Evolutionary conservation across 2,888 invertebrate genomes (phyloP).

Genomic region (Melinaea menophilus): DNA sequence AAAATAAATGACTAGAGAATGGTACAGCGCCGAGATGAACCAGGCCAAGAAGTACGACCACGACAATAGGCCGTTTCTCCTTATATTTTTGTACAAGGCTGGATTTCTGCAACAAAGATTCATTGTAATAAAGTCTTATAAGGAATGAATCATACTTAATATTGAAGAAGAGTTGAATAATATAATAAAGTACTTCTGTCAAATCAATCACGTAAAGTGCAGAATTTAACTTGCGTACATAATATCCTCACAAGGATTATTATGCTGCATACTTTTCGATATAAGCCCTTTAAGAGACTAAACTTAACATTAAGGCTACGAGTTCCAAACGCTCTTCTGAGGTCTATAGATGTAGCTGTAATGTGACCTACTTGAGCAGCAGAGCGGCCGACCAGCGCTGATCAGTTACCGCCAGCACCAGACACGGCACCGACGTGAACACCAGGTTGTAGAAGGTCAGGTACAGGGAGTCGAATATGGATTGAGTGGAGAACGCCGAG

Average conservation of each 20-base stretch:
- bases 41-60: slow-evolving; percentile 80
- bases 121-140: background rate
- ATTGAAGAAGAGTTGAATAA: background rate
- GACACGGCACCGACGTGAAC: slow-evolving; percentile 86
- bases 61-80: slow-evolving; percentile 80
- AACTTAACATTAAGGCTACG: too few relatives aligned
- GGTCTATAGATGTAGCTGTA: background rate
- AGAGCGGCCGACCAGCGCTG: slow-evolving; percentile 80
- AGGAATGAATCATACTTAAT: slow-evolving; percentile 16
- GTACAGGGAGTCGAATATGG: slow-evolving; percentile 85
- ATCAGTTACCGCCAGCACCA: slow-evolving; percentile 85
- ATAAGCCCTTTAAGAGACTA: too few relatives aligned
- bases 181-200: too few relatives aligned
- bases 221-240: too few relatives aligned
- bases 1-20: slow-evolving; percentile 80
- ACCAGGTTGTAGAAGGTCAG: slow-evolving; percentile 86
- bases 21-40: slow-evolving; percentile 80
- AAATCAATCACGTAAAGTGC: too few relatives aligned
- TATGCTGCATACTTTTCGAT: too few relatives aligned
- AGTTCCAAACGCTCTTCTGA: too few relatives aligned
- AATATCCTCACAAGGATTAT: too few relatives aligned
- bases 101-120: slow-evolving; percentile 72
- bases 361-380: slow-evolving; percentile 65
- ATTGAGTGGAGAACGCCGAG: slow-evolving; percentile 78
- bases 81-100: slow-evolving; percentile 80